Conservation (phyloP, 2,797 vertebrate species). For the Pangasius sanitwongsei region DNA sequence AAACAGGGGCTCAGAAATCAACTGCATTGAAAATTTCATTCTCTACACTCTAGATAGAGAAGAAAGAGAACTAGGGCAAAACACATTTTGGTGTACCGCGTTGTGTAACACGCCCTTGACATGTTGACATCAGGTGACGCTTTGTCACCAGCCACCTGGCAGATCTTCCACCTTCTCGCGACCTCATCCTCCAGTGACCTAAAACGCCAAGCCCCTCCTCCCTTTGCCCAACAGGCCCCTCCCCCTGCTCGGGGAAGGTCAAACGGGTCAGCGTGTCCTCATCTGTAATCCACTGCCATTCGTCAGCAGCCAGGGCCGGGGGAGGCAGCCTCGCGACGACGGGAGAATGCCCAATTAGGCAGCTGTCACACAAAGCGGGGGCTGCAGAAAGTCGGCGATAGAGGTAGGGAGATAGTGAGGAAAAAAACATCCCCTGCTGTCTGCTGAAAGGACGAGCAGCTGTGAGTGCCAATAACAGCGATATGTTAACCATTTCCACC, state of each 20-base stretch:
- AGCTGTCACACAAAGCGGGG: conserved; percentile 90
- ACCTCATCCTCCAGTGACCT: conserved; percentile 88
- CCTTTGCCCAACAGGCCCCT: conserved; percentile 76
- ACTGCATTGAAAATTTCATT: conserved; percentile 30
- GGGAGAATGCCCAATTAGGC: conserved; percentile 91
- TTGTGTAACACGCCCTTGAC: conserved; percentile 77
- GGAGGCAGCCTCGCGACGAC: conserved; percentile 81
- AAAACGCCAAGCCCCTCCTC: conserved; percentile 79
- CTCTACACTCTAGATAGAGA: not conserved
- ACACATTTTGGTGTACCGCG: conserved; percentile 33
- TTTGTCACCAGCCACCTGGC: conserved; percentile 86
- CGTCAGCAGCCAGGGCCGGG: conserved; percentile 81
- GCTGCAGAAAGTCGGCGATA: conserved; percentile 73
- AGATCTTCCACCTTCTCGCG: conserved; percentile 71
- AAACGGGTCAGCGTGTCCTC: conserved; percentile 85
- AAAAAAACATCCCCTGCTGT: conserved; percentile 76
- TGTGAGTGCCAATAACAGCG: conserved; percentile 87
- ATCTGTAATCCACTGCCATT: conserved; percentile 88
- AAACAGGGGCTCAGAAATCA: conserved; percentile 22
- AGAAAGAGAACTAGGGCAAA: conserved; percentile 64
- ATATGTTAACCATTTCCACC: conserved; percentile 88
- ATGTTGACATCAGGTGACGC: conserved; percentile 82
- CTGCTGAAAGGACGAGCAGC: conserved; percentile 77
- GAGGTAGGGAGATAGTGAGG: conserved; percentile 13
- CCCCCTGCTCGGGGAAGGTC: conserved; percentile 84